Conservation (phyloP, 2,113 vertebrate genomes). For the Istiophorus platypterus region DNA sequence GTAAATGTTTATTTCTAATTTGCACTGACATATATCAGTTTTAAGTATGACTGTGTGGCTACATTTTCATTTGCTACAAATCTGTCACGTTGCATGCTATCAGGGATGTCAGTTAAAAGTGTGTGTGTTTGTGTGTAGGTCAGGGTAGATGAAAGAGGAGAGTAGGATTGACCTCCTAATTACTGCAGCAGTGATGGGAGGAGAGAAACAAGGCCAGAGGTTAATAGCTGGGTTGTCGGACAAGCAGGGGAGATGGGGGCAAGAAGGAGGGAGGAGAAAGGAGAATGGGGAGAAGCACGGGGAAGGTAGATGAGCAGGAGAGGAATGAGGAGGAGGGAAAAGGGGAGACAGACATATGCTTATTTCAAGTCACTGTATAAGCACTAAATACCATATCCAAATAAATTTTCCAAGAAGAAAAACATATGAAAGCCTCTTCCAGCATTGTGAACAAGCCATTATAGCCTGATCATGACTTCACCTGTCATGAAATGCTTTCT, state of each 20-base stretch:
- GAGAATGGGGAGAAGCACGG: neutral
- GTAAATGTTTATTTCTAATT: neutral
- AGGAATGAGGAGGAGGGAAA: neutral
- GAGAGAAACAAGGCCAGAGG: slow-evolving; percentile 91
- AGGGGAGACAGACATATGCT: too few relatives aligned
- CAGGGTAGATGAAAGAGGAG: slow-evolving; percentile 93
- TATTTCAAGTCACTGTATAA: too few relatives aligned
- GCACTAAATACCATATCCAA: too few relatives aligned
- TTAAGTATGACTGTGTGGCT: neutral
- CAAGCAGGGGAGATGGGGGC: slow-evolving; percentile 39
- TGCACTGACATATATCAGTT: neutral
- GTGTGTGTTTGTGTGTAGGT: slow-evolving; percentile 39
- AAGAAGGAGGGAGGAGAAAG: neutral
- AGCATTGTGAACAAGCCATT: neutral
- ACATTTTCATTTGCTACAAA: neutral
- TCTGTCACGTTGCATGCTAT: slow-evolving; percentile 24
- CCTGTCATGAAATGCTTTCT: neutral
- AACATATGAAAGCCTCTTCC: too few relatives aligned
- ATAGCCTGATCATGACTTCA: neutral
- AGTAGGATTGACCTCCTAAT: slow-evolving; percentile 98
- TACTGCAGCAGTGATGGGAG: slow-evolving; percentile 95
- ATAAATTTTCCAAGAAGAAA: too few relatives aligned
- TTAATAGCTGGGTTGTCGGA: slow-evolving; percentile 95
- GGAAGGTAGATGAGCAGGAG: neutral
- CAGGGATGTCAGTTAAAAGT: slow-evolving; percentile 1